Conservation (phyloP, 2,888 invertebrate species). For the Pocota personata region DNA sequence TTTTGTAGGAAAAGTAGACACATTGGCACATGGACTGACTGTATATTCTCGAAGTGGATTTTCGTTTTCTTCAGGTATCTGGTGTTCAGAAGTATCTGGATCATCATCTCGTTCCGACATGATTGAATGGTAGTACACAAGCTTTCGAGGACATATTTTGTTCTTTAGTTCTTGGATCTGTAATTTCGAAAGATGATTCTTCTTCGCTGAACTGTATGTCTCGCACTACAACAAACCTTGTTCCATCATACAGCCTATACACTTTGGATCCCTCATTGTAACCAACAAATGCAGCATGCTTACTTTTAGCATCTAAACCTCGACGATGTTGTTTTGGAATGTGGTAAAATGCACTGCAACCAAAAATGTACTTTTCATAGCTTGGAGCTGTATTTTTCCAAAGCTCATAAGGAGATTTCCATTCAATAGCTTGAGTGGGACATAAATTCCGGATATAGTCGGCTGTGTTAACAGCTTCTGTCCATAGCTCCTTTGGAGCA, state of each 20-base stretch:
- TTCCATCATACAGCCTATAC: slow-evolving; percentile 22
- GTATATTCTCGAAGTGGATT: no score
- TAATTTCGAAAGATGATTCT: background rate
- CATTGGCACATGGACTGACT: no score
- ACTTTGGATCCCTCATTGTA: slow-evolving; percentile 27
- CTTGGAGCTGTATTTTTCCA: slow-evolving; percentile 17
- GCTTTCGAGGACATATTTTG: no score
- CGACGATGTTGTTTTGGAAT: slow-evolving; percentile 31
- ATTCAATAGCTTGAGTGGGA: background rate
- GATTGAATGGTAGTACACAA: no score
- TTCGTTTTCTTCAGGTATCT: no score
- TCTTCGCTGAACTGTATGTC: slow-evolving; percentile 8
- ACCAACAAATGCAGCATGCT: slow-evolving; percentile 18
- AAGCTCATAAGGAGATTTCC: slow-evolving; percentile 30
- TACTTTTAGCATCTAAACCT: slow-evolving; percentile 22
- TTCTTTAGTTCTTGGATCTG: background rate
- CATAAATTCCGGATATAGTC: slow-evolving; percentile 4
- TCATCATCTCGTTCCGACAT: no score
- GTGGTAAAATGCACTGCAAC: slow-evolving; percentile 19
- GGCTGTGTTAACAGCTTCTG: slow-evolving; percentile 18
- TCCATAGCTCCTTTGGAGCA: slow-evolving; percentile 13
- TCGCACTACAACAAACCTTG: background rate
- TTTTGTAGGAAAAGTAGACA: no score
- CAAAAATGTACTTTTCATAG: slow-evolving; percentile 31
- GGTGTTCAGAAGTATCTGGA: no score